Conservation (phyloP, 2,113 vertebrate genomes). For the Stegastes partitus region DNA sequence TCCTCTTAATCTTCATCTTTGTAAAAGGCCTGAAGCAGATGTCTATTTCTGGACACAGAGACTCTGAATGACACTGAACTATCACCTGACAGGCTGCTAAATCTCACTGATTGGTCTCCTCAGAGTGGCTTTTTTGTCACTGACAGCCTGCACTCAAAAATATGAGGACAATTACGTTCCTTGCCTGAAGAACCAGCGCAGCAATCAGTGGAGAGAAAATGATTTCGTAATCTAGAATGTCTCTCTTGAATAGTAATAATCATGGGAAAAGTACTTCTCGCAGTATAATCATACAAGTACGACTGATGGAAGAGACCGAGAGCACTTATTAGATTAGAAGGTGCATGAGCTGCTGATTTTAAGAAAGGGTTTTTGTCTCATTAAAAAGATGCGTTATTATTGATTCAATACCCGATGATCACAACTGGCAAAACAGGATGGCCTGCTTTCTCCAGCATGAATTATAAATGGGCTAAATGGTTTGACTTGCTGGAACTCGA, state of each 20-base stretch:
- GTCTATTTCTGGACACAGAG: slow-evolving; percentile 2
- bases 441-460: slow-evolving; percentile 25
- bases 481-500: background rate
- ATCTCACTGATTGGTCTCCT: slow-evolving; percentile 24
- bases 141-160: background rate
- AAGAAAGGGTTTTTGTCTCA: slow-evolving; percentile 4
- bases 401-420: slow-evolving; percentile 36
- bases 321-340: slow-evolving; percentile 29
- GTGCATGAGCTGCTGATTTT: slow-evolving; percentile 19
- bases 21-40: slow-evolving; percentile 12
- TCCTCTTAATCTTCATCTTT: slow-evolving; percentile 27
- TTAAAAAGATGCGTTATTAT: slow-evolving; percentile 25
- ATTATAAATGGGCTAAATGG: slow-evolving; percentile 50
- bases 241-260: slow-evolving; percentile 40
- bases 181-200: background rate
- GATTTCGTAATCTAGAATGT: slow-evolving; percentile 29
- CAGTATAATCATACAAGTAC: slow-evolving; percentile 16
- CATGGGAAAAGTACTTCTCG: slow-evolving; percentile 33
- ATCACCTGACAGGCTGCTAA: slow-evolving; percentile 31
- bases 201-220: slow-evolving; percentile 43
- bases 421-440: slow-evolving; percentile 13
- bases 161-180: slow-evolving; percentile 23
- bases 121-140: background rate
- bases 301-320: slow-evolving; percentile 6
- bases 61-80: slow-evolving; percentile 28